Percentiles rank a stretch among this genome's conserved stretches.
Conservation (phyloP, 2,888 invertebrate genomes). For the Aspidiotus destructor region DNA sequence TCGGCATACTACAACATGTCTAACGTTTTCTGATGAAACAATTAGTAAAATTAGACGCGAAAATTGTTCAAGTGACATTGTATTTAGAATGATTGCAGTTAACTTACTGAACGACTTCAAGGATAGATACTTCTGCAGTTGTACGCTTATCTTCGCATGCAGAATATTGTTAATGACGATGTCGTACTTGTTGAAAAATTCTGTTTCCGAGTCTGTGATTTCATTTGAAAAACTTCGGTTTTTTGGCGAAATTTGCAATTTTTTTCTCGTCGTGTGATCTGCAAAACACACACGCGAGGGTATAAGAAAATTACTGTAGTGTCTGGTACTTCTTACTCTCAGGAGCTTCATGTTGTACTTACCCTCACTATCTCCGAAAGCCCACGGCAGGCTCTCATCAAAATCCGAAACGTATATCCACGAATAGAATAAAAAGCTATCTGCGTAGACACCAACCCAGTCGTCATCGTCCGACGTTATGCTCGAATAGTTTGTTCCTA, state of each 20-base stretch:
- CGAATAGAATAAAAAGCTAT: constrained; percentile 58
- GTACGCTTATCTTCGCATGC: constrained; percentile 78
- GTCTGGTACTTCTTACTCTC: background rate
- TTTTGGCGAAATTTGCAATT: constrained; percentile 19
- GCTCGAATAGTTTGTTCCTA: constrained; percentile 42
- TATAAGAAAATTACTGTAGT: background rate
- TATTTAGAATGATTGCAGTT: too few relatives aligned
- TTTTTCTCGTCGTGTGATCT: constrained; percentile 10
- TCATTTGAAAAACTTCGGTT: constrained; percentile 39
- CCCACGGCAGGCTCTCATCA: constrained; percentile 51
- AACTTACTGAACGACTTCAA: constrained; percentile 42
- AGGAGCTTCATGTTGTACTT: background rate
- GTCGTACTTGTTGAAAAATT: constrained; percentile 75
- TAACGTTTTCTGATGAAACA: constrained; percentile 65
- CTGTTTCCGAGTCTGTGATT: constrained; percentile 71
- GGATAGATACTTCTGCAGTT: constrained; percentile 76
- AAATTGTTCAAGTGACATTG: constrained; percentile 1
- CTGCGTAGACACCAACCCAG: constrained; percentile 56
- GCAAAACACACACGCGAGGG: background rate
- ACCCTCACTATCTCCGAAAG: constrained; percentile 40
- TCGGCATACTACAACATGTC: constrained; percentile 70
- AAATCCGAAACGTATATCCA: constrained; percentile 69
- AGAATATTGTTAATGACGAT: constrained; percentile 81
- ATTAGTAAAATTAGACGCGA: background rate
- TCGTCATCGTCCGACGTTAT: constrained; percentile 50